phyloP scores from a whole-genome alignment of 2,113 vertebrate species.

The Uropsilus gracilis region DNA sequence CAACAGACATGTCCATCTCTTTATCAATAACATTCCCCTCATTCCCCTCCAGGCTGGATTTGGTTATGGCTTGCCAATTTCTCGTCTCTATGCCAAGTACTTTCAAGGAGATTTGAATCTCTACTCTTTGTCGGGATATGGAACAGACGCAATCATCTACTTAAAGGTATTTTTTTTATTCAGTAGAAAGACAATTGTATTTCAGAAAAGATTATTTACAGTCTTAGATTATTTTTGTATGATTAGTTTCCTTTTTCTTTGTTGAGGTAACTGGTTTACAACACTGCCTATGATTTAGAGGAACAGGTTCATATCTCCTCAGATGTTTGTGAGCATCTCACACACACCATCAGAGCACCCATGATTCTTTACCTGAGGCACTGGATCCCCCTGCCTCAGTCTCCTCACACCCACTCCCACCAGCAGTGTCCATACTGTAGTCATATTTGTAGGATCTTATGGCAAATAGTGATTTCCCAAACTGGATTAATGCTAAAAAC shows the following conservation, averaged over 20 bases:
- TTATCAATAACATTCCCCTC: slow-evolving; percentile 1
- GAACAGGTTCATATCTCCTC: too few relatives aligned
- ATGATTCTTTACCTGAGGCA: too few relatives aligned
- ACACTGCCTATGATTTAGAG: too few relatives aligned
- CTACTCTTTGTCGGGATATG: slow-evolving; percentile 96
- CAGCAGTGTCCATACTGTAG: too few relatives aligned
- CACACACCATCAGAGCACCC: too few relatives aligned
- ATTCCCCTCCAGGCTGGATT: slow-evolving; percentile 93
- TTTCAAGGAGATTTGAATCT: slow-evolving; percentile 98
- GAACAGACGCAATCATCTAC: slow-evolving; percentile 97
- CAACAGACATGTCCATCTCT: not conserved
- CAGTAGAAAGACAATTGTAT: not conserved
- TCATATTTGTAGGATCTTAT: too few relatives aligned
- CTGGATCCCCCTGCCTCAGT: too few relatives aligned
- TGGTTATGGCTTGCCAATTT: slow-evolving; percentile 98
- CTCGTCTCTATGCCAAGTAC: slow-evolving; percentile 97
- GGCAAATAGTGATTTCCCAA: not conserved
- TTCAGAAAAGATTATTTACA: not conserved
- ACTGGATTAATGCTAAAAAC: slow-evolving; percentile 5
- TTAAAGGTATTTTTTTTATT: slow-evolving; percentile 90
- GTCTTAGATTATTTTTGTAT: not conserved
- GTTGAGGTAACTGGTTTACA: too few relatives aligned
- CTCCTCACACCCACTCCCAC: too few relatives aligned
- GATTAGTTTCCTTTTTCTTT: too few relatives aligned
- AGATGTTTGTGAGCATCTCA: too few relatives aligned